Conservation (phyloP, 2,797 vertebrate species). For the Oreortyx pictus region DNA sequence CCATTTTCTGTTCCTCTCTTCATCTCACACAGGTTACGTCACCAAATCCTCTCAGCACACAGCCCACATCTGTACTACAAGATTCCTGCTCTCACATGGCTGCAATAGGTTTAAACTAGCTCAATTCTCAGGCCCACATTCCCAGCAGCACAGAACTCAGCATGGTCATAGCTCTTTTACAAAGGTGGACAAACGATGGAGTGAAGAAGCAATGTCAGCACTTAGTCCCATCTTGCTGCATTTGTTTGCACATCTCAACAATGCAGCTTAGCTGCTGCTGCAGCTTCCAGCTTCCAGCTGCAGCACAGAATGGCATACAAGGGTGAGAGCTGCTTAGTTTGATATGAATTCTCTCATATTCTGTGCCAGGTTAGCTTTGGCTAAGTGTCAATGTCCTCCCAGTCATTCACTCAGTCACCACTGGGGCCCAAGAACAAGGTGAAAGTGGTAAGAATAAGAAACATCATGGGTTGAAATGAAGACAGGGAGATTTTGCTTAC, state of each 20-base stretch:
- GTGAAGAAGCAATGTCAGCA: not conserved
- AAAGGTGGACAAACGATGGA: not conserved
- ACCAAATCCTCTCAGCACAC: not conserved
- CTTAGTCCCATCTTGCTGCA: not conserved
- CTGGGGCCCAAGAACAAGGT: not conserved
- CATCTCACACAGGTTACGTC: not conserved
- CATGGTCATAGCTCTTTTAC: not conserved
- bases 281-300: not conserved
- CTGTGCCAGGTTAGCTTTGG: not conserved
- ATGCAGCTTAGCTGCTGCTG: not conserved
- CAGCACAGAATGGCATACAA: not conserved
- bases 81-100: not conserved
- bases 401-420: fast-evolving
- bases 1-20: not conserved
- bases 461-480: not conserved
- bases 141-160: not conserved
- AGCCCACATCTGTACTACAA: not conserved
- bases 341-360: not conserved
- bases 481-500: not conserved
- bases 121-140: not conserved
- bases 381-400: not conserved
- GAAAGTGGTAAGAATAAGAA: not conserved
- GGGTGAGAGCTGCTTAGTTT: not conserved
- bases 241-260: not conserved
- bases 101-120: not conserved